phyloP scores from a whole-genome alignment of 2,797 vertebrate species.

The Meda fulgida region DNA sequence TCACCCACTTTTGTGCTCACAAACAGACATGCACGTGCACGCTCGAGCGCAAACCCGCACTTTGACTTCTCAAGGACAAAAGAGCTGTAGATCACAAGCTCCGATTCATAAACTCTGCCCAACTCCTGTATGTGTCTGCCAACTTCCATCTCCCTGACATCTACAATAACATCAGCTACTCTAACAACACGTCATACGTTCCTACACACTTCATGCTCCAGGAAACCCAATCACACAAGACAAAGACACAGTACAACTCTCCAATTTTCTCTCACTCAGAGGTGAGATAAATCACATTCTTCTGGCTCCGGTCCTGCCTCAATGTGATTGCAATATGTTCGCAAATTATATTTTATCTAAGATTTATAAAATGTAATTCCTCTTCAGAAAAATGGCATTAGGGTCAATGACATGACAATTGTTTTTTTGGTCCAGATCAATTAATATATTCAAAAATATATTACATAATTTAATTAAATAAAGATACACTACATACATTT shows the following conservation, averaged over 20 bases:
- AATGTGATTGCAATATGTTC: slow-evolving; percentile 11
- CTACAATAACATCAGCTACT: slow-evolving; percentile 47
- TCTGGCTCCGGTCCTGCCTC: slow-evolving; percentile 25
- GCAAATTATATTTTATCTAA: slow-evolving; percentile 47
- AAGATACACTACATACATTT: not conserved
- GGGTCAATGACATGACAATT: not conserved
- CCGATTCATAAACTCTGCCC: slow-evolving; percentile 15
- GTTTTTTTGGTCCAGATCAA: slow-evolving; percentile 30
- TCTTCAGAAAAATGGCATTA: slow-evolving; percentile 9
- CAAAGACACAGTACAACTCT: slow-evolving; percentile 41
- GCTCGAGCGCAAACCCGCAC: slow-evolving; percentile 5
- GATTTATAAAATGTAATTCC: slow-evolving; percentile 36
- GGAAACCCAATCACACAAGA: slow-evolving; percentile 50
- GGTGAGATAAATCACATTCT: slow-evolving; percentile 52
- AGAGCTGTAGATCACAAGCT: slow-evolving; percentile 51
- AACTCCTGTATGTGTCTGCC: slow-evolving; percentile 54
- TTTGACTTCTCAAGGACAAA: slow-evolving; percentile 61
- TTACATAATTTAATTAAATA: not conserved
- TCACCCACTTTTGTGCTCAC: not conserved
- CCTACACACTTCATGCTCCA: slow-evolving; percentile 46
- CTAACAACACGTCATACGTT: slow-evolving; percentile 42
- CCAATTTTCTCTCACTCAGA: slow-evolving; percentile 34
- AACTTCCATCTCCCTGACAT: slow-evolving; percentile 57
- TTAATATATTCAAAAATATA: not conserved
- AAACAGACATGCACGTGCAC: slow-evolving; percentile 30